Evolutionary conservation across 2,113 vertebrate genomes (phyloP), one percentile per base, ranked within the genome.

Genomic region (Cryptotis parvus): DNA sequence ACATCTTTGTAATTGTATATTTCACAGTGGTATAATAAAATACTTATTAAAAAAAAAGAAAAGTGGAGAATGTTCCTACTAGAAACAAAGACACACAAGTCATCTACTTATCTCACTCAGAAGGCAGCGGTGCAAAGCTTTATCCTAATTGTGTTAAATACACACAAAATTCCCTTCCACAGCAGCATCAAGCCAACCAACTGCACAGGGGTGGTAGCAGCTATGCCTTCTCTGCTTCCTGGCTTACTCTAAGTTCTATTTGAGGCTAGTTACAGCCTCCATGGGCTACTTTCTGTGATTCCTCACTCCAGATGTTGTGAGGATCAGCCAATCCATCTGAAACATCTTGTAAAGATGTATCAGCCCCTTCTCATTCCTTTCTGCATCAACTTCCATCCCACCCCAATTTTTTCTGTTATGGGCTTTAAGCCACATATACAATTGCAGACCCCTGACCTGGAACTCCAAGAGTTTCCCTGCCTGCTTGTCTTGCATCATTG

Each of bases 281-380:
- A 10, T 0, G 8, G 87, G 41, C 11, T 27, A 6, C 74, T 74
- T 27, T 76, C 77, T 33, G 41, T 22, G 35, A 43, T 14, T 24
- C 81, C 49, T 68, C 76, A 22, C 39, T 94, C 49, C 85, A 92
- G 79, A 91, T 58, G 79, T 61, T 72, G 35, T 33, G 45, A 52
- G 79, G 93, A 87, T 95, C 79, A 95, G 80, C 74, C 92, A 86
- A 94, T 86, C 94, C 88, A 77, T 89, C 69, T 65, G 79, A 94
- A 95, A 92, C 89, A 94, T 91, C 91, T 95, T 92, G 86, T 89
- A 77, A 93, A 94, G 85, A 70, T 73, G 90, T 35, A 63, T 4
- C 63, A 39, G 63, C 52, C 52, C 33, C 88, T 79, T 37, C 86
- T 80, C 55, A 80, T 74, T 80, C 72, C 80, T 90, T 87, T 82